These are phyloP conservation scores for Gymnodraco acuticeps DNA, from an alignment of 2,797 vertebrate genomes.

Conservation along the genomic window DNA sequence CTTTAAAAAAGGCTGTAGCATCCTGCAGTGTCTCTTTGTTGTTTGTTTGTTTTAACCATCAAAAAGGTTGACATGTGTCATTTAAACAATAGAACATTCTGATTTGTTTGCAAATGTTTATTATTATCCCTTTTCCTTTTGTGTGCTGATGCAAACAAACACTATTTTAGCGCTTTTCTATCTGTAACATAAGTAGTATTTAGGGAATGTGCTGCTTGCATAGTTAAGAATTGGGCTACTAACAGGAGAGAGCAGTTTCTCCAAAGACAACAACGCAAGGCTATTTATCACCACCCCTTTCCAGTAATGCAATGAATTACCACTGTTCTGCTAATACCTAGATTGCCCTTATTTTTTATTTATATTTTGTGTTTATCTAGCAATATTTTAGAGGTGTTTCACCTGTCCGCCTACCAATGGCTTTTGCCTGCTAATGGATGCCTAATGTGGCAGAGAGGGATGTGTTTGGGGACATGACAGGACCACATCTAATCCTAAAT, in stretches of 20 bases:
- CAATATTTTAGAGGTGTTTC: constrained; percentile 50
- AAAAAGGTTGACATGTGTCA: constrained; percentile 16
- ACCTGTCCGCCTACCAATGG: constrained; percentile 47
- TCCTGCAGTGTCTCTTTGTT: no score
- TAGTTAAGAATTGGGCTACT: constrained; percentile 10
- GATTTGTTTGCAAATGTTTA: constrained; percentile 6
- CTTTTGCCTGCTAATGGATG: constrained; percentile 48
- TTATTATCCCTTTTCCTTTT: constrained; percentile 17
- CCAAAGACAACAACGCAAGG: constrained; percentile 10
- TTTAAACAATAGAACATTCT: constrained; percentile 6
- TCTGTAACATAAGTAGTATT: constrained; percentile 11
- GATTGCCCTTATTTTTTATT: constrained; percentile 47
- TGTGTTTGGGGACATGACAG: constrained; percentile 44
- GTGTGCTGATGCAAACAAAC: background rate
- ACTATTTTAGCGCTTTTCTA: constrained; percentile 17
- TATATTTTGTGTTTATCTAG: constrained; percentile 43
- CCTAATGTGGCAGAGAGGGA: constrained; percentile 59
- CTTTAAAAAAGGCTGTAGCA: no score
- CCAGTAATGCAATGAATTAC: constrained; percentile 40
- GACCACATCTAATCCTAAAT: constrained; percentile 42
- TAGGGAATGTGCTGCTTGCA: constrained; percentile 36
- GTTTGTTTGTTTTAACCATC: background rate
- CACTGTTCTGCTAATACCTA: constrained; percentile 41
- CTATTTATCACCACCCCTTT: constrained; percentile 31
- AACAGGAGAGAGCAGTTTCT: constrained; percentile 29